Evolutionary conservation across 2,888 invertebrate genomes (phyloP), one percentile per base, ranked within the genome.

Genomic region (Oscheius sp.): DNA sequence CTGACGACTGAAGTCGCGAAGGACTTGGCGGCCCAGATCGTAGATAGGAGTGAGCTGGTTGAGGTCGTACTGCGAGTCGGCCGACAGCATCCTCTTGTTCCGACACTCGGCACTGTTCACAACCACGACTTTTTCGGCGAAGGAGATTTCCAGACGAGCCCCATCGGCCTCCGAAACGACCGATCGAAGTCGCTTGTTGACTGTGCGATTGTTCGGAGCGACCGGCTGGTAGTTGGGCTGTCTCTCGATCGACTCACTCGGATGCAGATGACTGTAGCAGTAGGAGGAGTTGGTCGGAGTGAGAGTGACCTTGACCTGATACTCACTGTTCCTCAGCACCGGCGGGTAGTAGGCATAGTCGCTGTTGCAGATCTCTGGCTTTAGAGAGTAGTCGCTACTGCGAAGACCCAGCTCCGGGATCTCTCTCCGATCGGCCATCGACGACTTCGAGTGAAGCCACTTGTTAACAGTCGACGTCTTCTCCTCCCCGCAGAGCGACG

Each of bases 321-420:
- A 37, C 21, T 68, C 55, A 21, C 53, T 53, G 53, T 66, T 53
- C 5, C 42, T 33, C n/a, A 55, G 55, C 13, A 53, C n/a, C 2
- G 55, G 55, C 37, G 68, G 68, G 21, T 37, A 55, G 55, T 68
- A 68, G 42, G 55, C 68, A 37, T 68, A 68, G 53, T 68, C 68
- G 42, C 68, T 68, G 55, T 63, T 63, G 21, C 29, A 33, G 11
- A 58, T 11, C n/a, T n/a, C 32, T 4, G 21, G 32, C 11, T 11
- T 11, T 11, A 5, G 2, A 32, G 5, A 58, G 32, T 58, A 58
- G 33, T 58, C 58, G 58, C 58, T 58, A 11, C 11, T 58, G 58
- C 58, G 11, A 58, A 58, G 58, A 33, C 11, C 2, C 35, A 60
- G 35, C 9, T 60, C 60, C 9, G 60, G 60, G 9, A 60, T 2